A percentile compares a stretch with the other conserved stretches of the same genome.
These are phyloP conservation scores for Amblyopsis hoosieri DNA, from an alignment of 2,797 vertebrate species.

Conservation along the genomic window DNA sequence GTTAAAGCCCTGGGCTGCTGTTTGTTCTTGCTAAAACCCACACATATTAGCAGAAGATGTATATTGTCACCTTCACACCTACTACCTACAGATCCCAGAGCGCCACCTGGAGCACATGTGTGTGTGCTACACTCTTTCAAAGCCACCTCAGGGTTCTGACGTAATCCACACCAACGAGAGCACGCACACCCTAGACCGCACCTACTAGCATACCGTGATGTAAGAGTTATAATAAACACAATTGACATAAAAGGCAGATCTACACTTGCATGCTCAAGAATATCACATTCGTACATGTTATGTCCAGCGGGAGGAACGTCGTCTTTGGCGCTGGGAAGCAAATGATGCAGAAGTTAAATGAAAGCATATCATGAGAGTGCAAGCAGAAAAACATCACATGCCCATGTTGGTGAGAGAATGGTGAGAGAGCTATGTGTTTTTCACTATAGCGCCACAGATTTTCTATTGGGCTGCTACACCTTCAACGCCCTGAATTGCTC, in stretches of 20 bases:
- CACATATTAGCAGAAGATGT: background rate
- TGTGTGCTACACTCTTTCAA: background rate
- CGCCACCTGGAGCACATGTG: background rate
- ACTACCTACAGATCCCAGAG: background rate
- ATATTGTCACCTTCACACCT: constrained; percentile 23
- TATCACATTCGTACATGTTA: constrained; percentile 27
- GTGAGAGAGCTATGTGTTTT: constrained; percentile 43
- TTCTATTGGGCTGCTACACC: constrained; percentile 17
- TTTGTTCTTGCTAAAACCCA: constrained; percentile 6
- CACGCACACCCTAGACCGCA: constrained; percentile 11
- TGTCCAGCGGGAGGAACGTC: constrained; percentile 26
- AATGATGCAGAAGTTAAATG: constrained; percentile 33
- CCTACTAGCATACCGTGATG: background rate
- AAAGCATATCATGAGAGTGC: constrained; percentile 22
- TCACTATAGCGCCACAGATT: constrained; percentile 32
- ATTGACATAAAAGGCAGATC: constrained; percentile 10
- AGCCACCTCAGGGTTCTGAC: background rate
- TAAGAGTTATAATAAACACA: constrained; percentile 7
- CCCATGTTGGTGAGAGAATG: constrained; percentile 39
- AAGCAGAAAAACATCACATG: constrained; percentile 36
- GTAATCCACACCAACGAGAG: constrained; percentile 7
- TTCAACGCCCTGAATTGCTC: background rate
- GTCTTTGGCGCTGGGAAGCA: constrained; percentile 36
- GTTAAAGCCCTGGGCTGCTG: background rate
- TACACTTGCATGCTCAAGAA: constrained; percentile 21